A percentile compares a stretch with the other conserved stretches of the same genome.
Conservation (phyloP, 2,888 invertebrate species). For the Baronia brevicornis region DNA sequence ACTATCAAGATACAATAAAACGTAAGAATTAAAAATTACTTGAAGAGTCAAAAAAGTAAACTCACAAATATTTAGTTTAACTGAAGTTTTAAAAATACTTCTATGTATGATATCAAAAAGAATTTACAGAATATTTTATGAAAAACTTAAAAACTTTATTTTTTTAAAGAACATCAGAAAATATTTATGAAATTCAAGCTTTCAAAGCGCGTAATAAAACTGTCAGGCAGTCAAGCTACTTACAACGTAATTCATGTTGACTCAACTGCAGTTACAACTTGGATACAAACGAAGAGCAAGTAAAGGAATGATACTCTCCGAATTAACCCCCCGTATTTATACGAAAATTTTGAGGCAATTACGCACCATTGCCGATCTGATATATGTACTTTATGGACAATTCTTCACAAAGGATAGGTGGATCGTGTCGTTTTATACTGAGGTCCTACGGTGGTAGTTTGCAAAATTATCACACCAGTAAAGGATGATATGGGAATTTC, state of each 20-base stretch:
- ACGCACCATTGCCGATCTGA: constrained; percentile 41
- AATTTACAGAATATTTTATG: no score
- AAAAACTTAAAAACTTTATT: no score
- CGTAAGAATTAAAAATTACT: no score
- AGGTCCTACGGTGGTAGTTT: constrained; percentile 18
- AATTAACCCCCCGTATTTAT: constrained; percentile 68
- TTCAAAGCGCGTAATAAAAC: no score
- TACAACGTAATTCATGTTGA: constrained; percentile 63
- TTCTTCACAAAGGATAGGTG: constrained; percentile 46
- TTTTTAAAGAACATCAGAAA: no score
- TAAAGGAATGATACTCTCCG: constrained; percentile 62
- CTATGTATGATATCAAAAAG: no score
- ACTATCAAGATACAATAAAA: no score
- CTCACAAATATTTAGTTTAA: no score
- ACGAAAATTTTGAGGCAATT: constrained; percentile 59
- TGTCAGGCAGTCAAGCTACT: no score
- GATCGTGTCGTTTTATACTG: constrained; percentile 38
- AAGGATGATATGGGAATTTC: constrained; percentile 7
- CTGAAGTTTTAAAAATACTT: no score
- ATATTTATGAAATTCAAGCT: no score
- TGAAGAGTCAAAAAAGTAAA: no score
- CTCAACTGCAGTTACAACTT: constrained; percentile 32
- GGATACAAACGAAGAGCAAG: constrained; percentile 37
- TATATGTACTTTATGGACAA: constrained; percentile 54
- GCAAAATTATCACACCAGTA: background rate